Conservation (phyloP, 2,797 vertebrate species). For the Hephaestus fuliginosus region DNA sequence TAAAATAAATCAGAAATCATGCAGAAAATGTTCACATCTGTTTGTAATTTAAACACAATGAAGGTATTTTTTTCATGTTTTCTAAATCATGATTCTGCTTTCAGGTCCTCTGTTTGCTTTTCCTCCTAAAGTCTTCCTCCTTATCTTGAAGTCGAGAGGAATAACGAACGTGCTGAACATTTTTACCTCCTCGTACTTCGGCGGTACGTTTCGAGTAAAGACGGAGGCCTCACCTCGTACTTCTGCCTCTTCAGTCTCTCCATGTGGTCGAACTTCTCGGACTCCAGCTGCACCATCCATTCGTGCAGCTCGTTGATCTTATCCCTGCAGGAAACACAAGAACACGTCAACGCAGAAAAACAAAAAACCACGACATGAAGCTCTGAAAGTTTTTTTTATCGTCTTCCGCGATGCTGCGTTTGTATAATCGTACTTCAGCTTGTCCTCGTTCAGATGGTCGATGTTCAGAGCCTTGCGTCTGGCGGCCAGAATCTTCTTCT, state of each 20-base stretch:
- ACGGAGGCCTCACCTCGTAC: slow-evolving; percentile 91
- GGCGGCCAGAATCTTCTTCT: slow-evolving; percentile 97
- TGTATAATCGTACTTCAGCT: slow-evolving; percentile 88
- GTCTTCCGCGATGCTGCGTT: background rate
- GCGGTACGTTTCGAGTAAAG: background rate
- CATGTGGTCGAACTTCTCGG: slow-evolving; percentile 94
- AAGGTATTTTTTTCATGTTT: too few relatives aligned
- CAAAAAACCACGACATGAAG: background rate
- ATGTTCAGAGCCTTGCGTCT: slow-evolving; percentile 96
- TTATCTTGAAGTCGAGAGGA: too few relatives aligned
- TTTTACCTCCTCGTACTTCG: too few relatives aligned
- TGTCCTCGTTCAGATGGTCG: slow-evolving; percentile 96
- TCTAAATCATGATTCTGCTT: too few relatives aligned
- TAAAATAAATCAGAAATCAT: too few relatives aligned
- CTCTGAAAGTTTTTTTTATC: too few relatives aligned
- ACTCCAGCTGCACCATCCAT: slow-evolving; percentile 92
- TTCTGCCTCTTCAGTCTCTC: slow-evolving; percentile 98
- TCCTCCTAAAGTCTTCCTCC: too few relatives aligned
- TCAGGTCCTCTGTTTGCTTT: too few relatives aligned
- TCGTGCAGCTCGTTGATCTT: slow-evolving; percentile 96
- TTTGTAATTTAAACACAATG: too few relatives aligned
- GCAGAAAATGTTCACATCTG: too few relatives aligned
- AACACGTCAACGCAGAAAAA: background rate
- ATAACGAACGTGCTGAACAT: background rate
- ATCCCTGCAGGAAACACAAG: slow-evolving; percentile 84